Conservation (phyloP, 2,113 vertebrate genomes). For the Mandrillus leucophaeus region DNA sequence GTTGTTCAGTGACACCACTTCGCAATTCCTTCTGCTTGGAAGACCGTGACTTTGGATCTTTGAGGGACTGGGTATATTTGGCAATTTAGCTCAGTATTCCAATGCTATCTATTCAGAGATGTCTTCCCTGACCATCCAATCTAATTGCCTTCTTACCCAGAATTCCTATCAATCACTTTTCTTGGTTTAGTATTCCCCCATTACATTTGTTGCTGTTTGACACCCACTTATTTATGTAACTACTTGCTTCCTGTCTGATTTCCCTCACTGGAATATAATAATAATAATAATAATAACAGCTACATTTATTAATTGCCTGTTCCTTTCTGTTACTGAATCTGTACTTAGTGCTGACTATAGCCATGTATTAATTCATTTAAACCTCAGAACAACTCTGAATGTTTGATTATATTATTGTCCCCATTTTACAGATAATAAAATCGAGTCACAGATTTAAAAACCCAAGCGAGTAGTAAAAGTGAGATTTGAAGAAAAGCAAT, state of each 20-base stretch:
- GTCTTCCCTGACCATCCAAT: neutral
- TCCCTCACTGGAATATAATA: neutral
- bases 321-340: neutral
- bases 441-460: neutral
- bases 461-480: neutral
- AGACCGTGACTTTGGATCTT: neutral
- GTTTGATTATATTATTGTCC: neutral
- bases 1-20: neutral
- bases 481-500: neutral
- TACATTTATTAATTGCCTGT: neutral
- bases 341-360: neutral
- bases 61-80: neutral
- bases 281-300: neutral
- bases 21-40: neutral
- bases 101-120: neutral
- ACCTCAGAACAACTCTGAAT: neutral
- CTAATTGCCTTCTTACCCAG: neutral
- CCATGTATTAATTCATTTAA: neutral
- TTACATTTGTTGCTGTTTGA: neutral
- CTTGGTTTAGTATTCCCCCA: neutral
- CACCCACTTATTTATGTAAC: neutral
- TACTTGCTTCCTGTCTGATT: neutral
- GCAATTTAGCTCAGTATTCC: neutral
- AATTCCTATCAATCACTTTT: neutral
- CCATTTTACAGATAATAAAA: neutral